These are phyloP conservation scores for Mimachlamys varia DNA, from an alignment of 2,888 invertebrate genomes.

Conservation along the genomic window DNA sequence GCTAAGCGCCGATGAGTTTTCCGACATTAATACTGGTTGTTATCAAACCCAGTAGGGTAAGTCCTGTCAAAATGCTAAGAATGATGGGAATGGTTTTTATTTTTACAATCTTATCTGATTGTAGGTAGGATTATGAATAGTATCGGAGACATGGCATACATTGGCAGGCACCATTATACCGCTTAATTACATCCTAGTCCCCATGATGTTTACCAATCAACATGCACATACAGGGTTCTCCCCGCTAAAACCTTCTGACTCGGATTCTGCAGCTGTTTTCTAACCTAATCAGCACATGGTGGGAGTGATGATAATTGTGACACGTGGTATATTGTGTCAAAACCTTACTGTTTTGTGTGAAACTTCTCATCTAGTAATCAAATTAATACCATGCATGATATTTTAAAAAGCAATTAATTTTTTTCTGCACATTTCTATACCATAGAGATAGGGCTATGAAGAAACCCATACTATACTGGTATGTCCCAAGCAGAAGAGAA, in stretches of 20 bases:
- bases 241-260: background rate
- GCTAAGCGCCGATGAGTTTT: constrained; percentile 19
- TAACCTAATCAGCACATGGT: background rate
- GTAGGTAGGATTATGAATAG: constrained; percentile 36
- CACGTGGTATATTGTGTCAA: constrained; percentile 2
- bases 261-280: constrained; percentile 10
- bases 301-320: background rate
- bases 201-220: constrained; percentile 34
- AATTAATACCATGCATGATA: constrained; percentile 31
- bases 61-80: constrained; percentile 33
- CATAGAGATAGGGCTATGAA: background rate
- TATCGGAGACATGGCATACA: constrained; percentile 8
- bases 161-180: background rate
- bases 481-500: background rate
- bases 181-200: constrained; percentile 17
- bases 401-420: constrained; percentile 17
- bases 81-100: constrained; percentile 31
- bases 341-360: constrained; percentile 15
- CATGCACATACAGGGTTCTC: constrained; percentile 30
- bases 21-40: background rate
- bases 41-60: constrained; percentile 34
- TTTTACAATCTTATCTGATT: constrained; percentile 33
- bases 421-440: background rate
- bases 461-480: background rate
- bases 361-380: constrained; percentile 21